phyloP scores from a whole-genome alignment of 2,113 vertebrate species.

The Rousettus leschenaultii region DNA sequence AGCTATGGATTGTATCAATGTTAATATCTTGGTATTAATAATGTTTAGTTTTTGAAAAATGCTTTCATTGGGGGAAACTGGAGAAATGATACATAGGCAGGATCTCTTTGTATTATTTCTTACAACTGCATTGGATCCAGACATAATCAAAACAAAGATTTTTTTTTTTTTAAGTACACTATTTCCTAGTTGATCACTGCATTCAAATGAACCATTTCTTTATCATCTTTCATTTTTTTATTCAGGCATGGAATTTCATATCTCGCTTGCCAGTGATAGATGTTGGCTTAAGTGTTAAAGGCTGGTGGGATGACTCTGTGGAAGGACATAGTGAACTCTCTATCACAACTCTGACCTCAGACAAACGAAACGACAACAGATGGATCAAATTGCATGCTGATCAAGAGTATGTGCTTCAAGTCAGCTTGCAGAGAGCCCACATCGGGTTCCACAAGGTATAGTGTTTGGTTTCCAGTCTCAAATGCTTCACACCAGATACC shows the following conservation, averaged over 20 bases:
- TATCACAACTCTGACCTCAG: constrained; percentile 78
- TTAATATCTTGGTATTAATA: not conserved
- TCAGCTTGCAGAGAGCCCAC: constrained; percentile 88
- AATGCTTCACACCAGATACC: constrained; percentile 55
- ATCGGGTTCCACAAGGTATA: constrained; percentile 88
- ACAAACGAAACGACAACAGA: constrained; percentile 84
- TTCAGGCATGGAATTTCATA: constrained; percentile 93
- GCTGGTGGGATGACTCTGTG: constrained; percentile 88
- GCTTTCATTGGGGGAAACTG: not conserved
- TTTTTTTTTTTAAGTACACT: not conserved
- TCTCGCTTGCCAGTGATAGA: constrained; percentile 92
- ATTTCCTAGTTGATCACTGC: not conserved
- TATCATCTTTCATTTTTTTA: constrained; percentile 4
- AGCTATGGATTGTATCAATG: not conserved
- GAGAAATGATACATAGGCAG: not conserved
- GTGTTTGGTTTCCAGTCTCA: constrained; percentile 69
- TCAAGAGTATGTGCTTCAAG: constrained; percentile 97
- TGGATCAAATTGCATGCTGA: constrained; percentile 95
- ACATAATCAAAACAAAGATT: not conserved
- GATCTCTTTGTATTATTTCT: constrained; percentile 2
- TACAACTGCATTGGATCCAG: not conserved
- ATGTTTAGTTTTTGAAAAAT: not conserved
- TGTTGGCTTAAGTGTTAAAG: constrained; percentile 90
- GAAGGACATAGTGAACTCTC: constrained; percentile 83
- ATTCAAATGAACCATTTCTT: not conserved